Conservation (phyloP, 2,113 vertebrate species). For the Panthera uncia region DNA sequence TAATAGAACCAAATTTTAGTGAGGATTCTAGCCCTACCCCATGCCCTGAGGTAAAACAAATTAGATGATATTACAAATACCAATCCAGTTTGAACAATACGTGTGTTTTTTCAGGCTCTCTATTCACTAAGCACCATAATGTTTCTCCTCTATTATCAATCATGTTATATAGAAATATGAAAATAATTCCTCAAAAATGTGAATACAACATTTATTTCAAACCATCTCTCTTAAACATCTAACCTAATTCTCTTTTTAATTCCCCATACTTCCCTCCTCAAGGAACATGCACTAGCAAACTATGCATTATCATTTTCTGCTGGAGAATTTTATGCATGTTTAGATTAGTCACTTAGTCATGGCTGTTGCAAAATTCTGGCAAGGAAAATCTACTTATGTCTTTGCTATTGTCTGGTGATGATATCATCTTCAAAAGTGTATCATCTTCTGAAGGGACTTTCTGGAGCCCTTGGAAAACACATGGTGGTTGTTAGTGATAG, state of each 20-base stretch:
- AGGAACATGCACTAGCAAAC: conserved; percentile 18
- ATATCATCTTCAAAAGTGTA: not conserved
- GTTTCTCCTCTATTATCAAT: not conserved
- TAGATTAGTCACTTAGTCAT: conserved; percentile 45
- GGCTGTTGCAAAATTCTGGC: conserved; percentile 44
- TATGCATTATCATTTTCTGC: conserved; percentile 9
- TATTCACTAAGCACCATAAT: not conserved
- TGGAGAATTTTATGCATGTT: not conserved
- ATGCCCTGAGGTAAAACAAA: not conserved
- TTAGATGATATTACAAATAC: not conserved
- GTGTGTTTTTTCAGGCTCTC: not conserved
- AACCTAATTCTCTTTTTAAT: not conserved
- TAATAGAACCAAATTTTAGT: not conserved
- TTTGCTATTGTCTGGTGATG: conserved; percentile 19
- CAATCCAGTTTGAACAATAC: not conserved
- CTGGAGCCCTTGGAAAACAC: not conserved
- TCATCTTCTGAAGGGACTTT: not conserved
- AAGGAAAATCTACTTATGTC: conserved; percentile 18
- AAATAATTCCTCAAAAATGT: not conserved
- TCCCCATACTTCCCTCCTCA: not conserved
- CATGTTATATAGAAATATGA: conserved; percentile 21
- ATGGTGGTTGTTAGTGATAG: not conserved
- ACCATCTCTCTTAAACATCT: not conserved
- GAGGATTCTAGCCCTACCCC: not conserved
- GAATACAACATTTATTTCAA: conserved; percentile 6